Evolutionary conservation across 2,888 invertebrate species (phyloP), one percentile per base, ranked within the genome.

Genomic region (Conistra vaccinii): DNA sequence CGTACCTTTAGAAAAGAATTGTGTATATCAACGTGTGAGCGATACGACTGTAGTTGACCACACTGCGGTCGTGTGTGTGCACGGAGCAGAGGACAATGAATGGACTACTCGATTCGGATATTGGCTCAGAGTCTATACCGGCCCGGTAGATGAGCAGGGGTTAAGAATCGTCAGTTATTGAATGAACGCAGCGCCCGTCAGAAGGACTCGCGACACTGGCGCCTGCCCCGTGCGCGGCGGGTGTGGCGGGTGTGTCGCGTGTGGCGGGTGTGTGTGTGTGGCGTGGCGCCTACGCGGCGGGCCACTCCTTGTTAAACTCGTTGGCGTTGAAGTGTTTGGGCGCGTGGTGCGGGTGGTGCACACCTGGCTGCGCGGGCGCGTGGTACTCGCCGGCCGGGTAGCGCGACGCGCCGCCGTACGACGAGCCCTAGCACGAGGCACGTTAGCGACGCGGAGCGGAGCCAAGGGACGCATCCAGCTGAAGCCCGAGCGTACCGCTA

Each of bases 261-360:
- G 80, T 61, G 61, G 39, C 20, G 17, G 2, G 61, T 39, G 45
- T 29, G 76, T 63, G 82, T 10, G 39, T 39, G 39, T 39, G 10
- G 35, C 35, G 35, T 39, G 39, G 10, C 26, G 72, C 78, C 90
- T 96, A 96, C 88, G 96, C 96, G 95, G 96, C 95, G 88, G 96
- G 96, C 96, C 96, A 96, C 95, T 96, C 96, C 96, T 96, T 96
- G 96, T 92, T 95, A 94, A 96, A 96, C 93, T 96, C 96, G 94
- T 93, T 94, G 92, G 94, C 91, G 92, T 87, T 92, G 96, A 96
- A 96, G 95, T 96, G 96, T 95, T 96, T 96, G 94, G 96, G 96
- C 93, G 96, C 96, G 95, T 96, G 96, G 89, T 96, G 96, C 95
- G 96, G 96, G 84, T 94, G 95, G 92, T 95, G 96, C 95, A 95